Conservation (phyloP, 2,113 vertebrate genomes). For the Mirounga angustirostris region DNA sequence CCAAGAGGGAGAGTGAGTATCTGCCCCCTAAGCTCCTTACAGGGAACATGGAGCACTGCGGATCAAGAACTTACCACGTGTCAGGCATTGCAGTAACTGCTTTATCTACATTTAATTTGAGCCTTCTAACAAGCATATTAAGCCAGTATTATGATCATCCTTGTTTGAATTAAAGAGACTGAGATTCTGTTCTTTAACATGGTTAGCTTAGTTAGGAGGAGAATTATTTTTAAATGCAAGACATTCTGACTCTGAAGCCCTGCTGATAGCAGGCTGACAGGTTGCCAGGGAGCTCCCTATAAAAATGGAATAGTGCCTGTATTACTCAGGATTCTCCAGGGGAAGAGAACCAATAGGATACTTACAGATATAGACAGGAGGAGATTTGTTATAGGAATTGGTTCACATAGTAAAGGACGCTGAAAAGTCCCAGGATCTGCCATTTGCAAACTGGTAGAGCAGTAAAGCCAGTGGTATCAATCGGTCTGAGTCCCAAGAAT, state of each 20-base stretch:
- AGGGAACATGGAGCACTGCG: accelerated
- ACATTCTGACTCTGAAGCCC: background rate
- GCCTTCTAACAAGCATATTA: background rate
- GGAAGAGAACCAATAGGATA: background rate
- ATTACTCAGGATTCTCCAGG: background rate
- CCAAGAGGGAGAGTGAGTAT: background rate
- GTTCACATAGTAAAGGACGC: background rate
- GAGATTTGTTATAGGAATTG: background rate
- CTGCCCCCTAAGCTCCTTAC: accelerated
- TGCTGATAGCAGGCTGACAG: background rate
- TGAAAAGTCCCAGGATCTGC: background rate
- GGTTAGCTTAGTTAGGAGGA: no score
- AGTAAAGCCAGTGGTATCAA: background rate
- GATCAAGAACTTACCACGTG: background rate
- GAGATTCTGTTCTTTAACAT: background rate
- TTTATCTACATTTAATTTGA: background rate
- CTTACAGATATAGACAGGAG: background rate
- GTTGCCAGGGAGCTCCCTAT: background rate
- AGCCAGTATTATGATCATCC: background rate
- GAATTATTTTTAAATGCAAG: background rate
- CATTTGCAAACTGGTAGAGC: background rate
- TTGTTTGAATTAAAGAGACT: background rate
- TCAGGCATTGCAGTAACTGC: accelerated
- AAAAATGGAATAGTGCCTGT: background rate
- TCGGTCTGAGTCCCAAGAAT: background rate